phyloP scores from a whole-genome alignment of 2,797 vertebrate species.

The Australoheros facetus region DNA sequence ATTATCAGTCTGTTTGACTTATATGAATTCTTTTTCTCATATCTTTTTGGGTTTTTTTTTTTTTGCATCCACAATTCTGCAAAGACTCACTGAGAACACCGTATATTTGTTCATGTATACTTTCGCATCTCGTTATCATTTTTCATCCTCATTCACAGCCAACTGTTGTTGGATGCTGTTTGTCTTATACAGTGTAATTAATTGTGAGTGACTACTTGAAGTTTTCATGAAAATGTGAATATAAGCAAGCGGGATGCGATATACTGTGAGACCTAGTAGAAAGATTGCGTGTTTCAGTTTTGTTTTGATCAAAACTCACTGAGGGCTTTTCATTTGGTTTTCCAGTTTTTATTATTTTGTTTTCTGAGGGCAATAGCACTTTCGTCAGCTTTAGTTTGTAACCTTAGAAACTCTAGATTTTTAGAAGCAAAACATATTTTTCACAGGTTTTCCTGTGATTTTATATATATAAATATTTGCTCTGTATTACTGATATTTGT shows the following conservation, averaged over 20 bases:
- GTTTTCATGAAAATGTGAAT: conserved; percentile 31
- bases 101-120: neutral
- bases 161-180: conserved; percentile 1
- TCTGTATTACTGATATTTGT: conserved; percentile 17
- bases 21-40: neutral
- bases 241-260: neutral
- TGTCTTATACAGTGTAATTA: conserved; percentile 23
- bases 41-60: neutral
- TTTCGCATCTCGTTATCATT: neutral
- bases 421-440: conserved; percentile 5
- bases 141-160: neutral
- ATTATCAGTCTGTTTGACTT: neutral
- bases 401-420: neutral
- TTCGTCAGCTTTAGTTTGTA: conserved; percentile 33
- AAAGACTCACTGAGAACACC: neutral
- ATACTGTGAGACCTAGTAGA: conserved; percentile 3
- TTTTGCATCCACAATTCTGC: neutral
- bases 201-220: conserved; percentile 51
- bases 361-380: conserved; percentile 39
- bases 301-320: conserved; percentile 3
- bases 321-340: conserved; percentile 20
- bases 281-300: conserved; percentile 4
- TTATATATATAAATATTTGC: neutral
- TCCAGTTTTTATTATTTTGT: conserved; percentile 7
- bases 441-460: conserved; percentile 22